These are phyloP conservation scores for Andricus grossulariae DNA, from an alignment of 1,140 invertebrate genomes.

Conservation along the genomic window DNA sequence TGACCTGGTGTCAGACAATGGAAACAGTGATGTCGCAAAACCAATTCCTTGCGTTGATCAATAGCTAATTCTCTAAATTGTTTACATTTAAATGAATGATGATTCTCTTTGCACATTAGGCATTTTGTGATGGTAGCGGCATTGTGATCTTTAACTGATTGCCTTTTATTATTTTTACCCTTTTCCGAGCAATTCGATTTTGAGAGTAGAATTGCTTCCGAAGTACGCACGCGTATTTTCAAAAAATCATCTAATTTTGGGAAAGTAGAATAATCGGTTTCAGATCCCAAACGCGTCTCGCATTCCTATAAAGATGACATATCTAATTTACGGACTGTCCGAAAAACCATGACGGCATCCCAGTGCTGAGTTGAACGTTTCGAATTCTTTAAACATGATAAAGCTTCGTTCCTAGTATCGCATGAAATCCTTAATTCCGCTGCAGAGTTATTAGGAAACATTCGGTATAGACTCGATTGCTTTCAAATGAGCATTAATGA, in stretches of 20 bases:
- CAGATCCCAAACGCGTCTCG: slow-evolving; percentile 9
- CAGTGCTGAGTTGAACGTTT: background rate
- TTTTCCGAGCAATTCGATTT: background rate
- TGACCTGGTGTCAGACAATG: slow-evolving; percentile 12
- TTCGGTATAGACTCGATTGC: too few species aligned
- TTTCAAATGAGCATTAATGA: too few species aligned
- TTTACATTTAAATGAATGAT: too few species aligned
- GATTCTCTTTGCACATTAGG: too few species aligned
- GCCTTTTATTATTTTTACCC: slow-evolving; percentile 12
- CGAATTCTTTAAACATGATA: slow-evolving; percentile 1
- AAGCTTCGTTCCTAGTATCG: slow-evolving; percentile 23
- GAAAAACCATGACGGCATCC: slow-evolving; percentile 17
- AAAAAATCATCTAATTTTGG: slow-evolving; percentile 22
- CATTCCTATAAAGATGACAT: slow-evolving; percentile 10
- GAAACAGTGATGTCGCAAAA: slow-evolving; percentile 1
- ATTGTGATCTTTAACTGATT: too few species aligned
- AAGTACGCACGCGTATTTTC: background rate
- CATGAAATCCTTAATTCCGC: slow-evolving; percentile 18
- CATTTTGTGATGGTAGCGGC: background rate
- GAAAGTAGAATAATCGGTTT: slow-evolving; percentile 19
- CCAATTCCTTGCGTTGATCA: slow-evolving; percentile 1
- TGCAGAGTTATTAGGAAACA: too few species aligned
- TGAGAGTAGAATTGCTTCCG: slow-evolving; percentile 5
- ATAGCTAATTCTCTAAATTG: too few species aligned
- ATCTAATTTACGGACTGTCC: slow-evolving; percentile 9